Evolutionary conservation across 2,888 invertebrate species (phyloP), one percentile per base, ranked within the genome.

Genomic region (Acleris holmiana): DNA sequence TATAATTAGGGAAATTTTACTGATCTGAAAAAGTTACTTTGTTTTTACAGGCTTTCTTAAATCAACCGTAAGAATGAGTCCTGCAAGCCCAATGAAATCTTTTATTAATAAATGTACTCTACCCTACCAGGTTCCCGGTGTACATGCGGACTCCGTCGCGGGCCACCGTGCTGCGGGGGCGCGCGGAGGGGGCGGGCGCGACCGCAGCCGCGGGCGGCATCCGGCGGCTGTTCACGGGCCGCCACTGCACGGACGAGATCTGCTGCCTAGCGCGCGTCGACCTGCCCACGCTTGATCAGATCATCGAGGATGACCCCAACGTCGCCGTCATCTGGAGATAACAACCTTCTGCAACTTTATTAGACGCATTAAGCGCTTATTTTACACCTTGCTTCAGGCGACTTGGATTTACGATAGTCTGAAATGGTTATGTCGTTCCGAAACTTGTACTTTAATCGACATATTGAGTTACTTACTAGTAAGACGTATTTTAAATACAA

Each of bases 161-260:
- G 0, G 67, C 79, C 2, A 87, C 84, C 69, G 86, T 84, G 0
- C 85, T 83, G 73, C 78, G 59, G 64, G 74, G 70, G 44, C 80
- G 83, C 17, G 35, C 75, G 15, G 86, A 86, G 21, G 72, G 81
- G 0, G 46, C 89, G 2, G 77, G 87, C 8, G 76, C 72, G 35
- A 58, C 65, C 74, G 15, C 85, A 86, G 23, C 72, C 82, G 0
- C 44, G 89, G 23, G 80, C 87, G 0, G 93, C 15, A 85, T 95
- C 44, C 93, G 94, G 47, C 93, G 94, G 57, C 93, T 96, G 76
- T 97, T 98, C 79, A 96, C 96, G 50, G 98, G 98, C 0, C 90
- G 94, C 0, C 95, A 96, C 69, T 97, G 96, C 81, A 94, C 96
- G 64, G 98, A 99, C 88, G 97, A 98, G 86, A 98, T 99, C 75